These are phyloP conservation scores for Mizuhopecten yessoensis DNA, from an alignment of 1,140 invertebrate species.

Conservation along the genomic window DNA sequence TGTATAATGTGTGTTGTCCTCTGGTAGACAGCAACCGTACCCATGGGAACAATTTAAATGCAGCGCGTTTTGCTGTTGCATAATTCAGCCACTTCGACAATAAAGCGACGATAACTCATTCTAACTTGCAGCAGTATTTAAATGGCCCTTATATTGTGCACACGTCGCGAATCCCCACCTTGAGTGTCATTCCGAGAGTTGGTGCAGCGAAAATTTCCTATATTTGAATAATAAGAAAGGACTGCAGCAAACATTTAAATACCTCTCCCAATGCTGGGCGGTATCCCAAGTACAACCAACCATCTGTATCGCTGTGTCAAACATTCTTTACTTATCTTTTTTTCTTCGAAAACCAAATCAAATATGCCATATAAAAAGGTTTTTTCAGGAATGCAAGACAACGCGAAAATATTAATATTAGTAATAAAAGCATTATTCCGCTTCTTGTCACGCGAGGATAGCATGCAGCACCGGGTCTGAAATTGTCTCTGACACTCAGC, in stretches of 20 bases:
- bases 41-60: constrained; percentile 9
- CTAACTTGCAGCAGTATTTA: constrained; percentile 4
- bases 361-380: neutral
- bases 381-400: no score
- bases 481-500: no score
- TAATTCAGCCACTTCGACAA: constrained; percentile 16
- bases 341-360: neutral
- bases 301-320: neutral
- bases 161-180: neutral
- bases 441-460: no score
- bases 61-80: constrained; percentile 3
- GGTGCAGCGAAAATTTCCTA: neutral
- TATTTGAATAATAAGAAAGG: neutral
- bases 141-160: constrained; percentile 31
- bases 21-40: neutral
- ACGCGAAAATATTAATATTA: no score
- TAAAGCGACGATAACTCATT: constrained; percentile 10
- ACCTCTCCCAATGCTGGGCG: neutral
- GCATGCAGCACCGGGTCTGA: no score
- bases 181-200: constrained; percentile 24
- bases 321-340: neutral
- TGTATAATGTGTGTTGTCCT: constrained; percentile 23
- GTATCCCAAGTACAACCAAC: neutral
- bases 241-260: neutral
- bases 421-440: no score